Evolutionary conservation across 30 jellyfish, hydroid and myxozoan genomes (phyloP).

Genomic region (Rhopilema esculentum): DNA sequence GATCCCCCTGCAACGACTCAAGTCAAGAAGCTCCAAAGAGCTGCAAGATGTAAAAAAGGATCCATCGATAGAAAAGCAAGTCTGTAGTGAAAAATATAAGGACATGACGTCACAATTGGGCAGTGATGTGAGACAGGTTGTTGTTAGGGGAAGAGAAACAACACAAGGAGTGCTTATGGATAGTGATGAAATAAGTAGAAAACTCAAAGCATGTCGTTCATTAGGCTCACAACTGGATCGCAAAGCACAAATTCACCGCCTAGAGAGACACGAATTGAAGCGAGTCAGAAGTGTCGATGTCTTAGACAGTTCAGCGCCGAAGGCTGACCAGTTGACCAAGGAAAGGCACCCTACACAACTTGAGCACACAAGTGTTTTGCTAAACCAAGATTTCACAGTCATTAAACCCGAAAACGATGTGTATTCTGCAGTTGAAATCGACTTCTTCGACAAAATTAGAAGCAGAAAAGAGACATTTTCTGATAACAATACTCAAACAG

Average conservation of each 20-base stretch:
- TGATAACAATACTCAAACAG: background rate
- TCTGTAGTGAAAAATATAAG: too few relatives aligned
- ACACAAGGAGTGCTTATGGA: background rate
- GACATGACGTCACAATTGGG: background rate
- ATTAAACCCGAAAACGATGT: background rate
- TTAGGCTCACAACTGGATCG: background rate
- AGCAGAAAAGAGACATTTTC: background rate
- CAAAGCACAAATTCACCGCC: background rate
- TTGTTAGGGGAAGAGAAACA: background rate
- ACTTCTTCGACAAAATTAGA: background rate
- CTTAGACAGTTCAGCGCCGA: background rate
- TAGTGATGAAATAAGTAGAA: background rate
- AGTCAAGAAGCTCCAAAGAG: background rate
- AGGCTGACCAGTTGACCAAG: background rate
- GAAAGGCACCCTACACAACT: background rate
- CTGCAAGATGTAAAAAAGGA: conserved; percentile 1
- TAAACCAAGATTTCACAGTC: background rate
- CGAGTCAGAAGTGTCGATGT: background rate
- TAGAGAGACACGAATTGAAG: background rate
- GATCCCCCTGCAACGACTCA: background rate
- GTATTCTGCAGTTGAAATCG: background rate
- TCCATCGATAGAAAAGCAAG: too few relatives aligned
- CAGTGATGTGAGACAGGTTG: background rate
- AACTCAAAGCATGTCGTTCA: background rate
- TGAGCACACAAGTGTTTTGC: background rate